Percentiles rank a stretch among this genome's conserved stretches.
These are phyloP conservation scores for Listronotus oregonensis DNA, from an alignment of 1,140 invertebrate species.

Conservation along the genomic window DNA sequence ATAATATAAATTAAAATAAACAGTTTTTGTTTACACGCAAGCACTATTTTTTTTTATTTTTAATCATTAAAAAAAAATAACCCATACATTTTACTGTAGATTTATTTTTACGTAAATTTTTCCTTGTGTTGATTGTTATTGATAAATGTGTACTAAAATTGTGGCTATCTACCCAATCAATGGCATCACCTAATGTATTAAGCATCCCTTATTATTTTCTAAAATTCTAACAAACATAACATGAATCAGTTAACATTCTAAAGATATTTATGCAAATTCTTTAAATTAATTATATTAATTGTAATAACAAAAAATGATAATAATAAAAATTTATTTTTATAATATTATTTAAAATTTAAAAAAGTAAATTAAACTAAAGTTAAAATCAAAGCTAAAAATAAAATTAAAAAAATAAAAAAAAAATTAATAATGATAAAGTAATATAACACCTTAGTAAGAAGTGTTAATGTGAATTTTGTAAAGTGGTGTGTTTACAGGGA, in stretches of 20 bases:
- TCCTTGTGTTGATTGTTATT: conserved; percentile 8
- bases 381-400: too few species aligned
- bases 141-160: conserved; percentile 19
- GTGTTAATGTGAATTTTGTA: conserved; percentile 23
- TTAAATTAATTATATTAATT: conserved; percentile 26
- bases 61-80: too few species aligned
- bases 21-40: too few species aligned
- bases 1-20: too few species aligned
- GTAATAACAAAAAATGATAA: too few species aligned
- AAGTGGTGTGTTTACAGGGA: conserved; percentile 24
- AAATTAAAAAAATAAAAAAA: too few species aligned
- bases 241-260: conserved; percentile 35
- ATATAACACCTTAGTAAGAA: conserved; percentile 16
- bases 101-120: neutral
- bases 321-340: too few species aligned
- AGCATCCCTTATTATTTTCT: conserved; percentile 24
- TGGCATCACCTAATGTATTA: conserved; percentile 37
- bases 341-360: too few species aligned
- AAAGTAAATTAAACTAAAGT: too few species aligned
- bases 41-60: too few species aligned
- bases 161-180: conserved; percentile 42
- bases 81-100: neutral
- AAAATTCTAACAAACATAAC: conserved; percentile 37
- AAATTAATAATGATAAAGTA: too few species aligned
- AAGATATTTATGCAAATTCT: conserved; percentile 32